Evolutionary conservation across 2,888 invertebrate species (phyloP).

Genomic region (Lapara coniferarum): DNA sequence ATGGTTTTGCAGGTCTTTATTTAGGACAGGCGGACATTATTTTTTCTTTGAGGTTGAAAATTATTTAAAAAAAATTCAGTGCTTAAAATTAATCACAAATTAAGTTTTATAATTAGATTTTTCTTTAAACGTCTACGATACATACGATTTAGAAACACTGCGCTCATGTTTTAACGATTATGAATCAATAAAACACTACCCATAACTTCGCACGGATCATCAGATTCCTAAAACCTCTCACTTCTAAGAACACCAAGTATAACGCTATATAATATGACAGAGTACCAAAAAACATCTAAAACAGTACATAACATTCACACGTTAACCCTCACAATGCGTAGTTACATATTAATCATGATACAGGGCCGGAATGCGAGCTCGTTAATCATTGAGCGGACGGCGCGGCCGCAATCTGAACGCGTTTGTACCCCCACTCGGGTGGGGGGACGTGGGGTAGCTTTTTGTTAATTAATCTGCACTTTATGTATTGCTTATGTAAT

Average conservation of each 20-base stretch:
- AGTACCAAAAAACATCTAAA: conserved; percentile 12
- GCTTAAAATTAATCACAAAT: no score
- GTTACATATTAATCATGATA: conserved; percentile 79
- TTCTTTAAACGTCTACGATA: no score
- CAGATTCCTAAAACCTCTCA: no score
- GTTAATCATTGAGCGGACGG: conserved; percentile 76
- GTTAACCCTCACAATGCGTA: conserved; percentile 58
- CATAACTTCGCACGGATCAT: no score
- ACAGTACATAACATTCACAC: conserved; percentile 33
- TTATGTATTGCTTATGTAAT: conserved; percentile 34
- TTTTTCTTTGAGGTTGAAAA: no score
- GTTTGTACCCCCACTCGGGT: conserved; percentile 34
- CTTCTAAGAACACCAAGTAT: not conserved
- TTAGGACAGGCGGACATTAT: no score
- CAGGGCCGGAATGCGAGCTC: conserved; percentile 68
- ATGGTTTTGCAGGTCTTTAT: no score
- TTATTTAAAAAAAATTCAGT: no score
- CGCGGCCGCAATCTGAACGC: conserved; percentile 69
- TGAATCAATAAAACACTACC: no score
- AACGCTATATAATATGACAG: not conserved
- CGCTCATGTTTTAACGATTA: no score
- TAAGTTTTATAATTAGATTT: no score
- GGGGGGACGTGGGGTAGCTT: conserved; percentile 52
- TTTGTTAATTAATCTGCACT: conserved; percentile 79
- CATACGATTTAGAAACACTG: no score